phyloP scores from a whole-genome alignment of 2,888 invertebrate species.

The Metalampra italica region DNA sequence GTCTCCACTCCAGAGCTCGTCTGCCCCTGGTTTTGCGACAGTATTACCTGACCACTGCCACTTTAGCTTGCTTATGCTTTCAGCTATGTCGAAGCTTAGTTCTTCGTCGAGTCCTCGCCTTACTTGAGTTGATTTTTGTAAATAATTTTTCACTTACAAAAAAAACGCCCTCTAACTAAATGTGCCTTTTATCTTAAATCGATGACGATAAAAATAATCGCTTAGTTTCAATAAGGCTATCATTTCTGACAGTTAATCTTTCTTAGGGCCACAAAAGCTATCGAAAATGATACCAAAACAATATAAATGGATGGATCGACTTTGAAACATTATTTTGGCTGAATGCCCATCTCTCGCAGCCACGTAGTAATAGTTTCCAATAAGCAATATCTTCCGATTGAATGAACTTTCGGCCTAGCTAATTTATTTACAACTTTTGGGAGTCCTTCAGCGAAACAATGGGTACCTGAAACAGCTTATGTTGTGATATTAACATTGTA shows the following conservation, averaged over 20 bases:
- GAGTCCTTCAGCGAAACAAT: conserved; percentile 5
- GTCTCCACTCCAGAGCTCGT: too few species aligned
- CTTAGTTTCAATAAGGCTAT: too few species aligned
- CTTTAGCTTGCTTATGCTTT: too few species aligned
- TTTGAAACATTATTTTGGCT: conserved; percentile 37
- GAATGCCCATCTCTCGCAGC: conserved; percentile 34
- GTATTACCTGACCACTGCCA: too few species aligned
- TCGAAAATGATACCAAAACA: conserved; percentile 8
- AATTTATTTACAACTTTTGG: conserved; percentile 42
- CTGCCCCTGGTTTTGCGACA: too few species aligned
- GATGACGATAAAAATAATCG: too few species aligned
- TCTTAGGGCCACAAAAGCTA: conserved; percentile 8
- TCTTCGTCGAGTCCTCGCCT: too few species aligned
- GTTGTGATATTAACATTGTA: background rate
- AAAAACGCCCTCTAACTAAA: too few species aligned
- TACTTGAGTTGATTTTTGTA: too few species aligned
- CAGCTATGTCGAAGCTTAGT: too few species aligned
- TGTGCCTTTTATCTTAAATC: too few species aligned
- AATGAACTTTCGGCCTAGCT: conserved; percentile 32
- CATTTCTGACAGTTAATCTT: background rate
- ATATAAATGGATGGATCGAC: conserved; percentile 23
- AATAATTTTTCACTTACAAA: too few species aligned
- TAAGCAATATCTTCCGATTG: conserved; percentile 58
- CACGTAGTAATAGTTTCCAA: conserved; percentile 49
- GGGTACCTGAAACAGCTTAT: background rate